Base-by-base conservation (phyloP, 1,140 invertebrate species). In the Glomeris maerens region DNA sequence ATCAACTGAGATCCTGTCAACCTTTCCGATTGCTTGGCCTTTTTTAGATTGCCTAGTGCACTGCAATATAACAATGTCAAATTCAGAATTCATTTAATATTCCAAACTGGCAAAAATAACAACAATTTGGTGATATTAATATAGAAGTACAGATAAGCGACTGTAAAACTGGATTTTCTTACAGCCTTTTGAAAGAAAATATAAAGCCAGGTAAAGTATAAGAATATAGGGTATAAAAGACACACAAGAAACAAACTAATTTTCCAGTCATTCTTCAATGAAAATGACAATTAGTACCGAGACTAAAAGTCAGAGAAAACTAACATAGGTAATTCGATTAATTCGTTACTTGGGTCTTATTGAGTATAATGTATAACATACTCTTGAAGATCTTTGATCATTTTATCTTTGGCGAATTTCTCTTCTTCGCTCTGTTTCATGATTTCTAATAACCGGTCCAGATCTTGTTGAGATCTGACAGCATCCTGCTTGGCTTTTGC, bases 341-440 rank as follows among this genome's bases (percentile, higher is more conserved):
- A n/a, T n/a, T n/a, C n/a, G n/a, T n/a, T n/a, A n/a, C n/a, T n/a
- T n/a, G n/a, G n/a, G n/a, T n/a, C n/a, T n/a, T n/a, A n/a, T n/a
- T n/a, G n/a, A n/a, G n/a, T n/a, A n/a, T n/a, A n/a, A n/a, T n/a
- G n/a, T n/a, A n/a, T 48, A 21, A 79, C 83, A 80, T 69, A 95
- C 91, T 93, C 86, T 77, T 93, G 86, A 64, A 96, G 74, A 65
- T 96, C 90, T 72, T 85, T 81, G 55, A 96, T 94, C 66, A 85
- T 80, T 67, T 88, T 90, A 63, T 96, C 92, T 69, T 95, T 93
- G 55, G 83, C 74, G 62, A 89, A 88, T 66, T 94, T 90, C 62
- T 96, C 92, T 64, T 94, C 89, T 66, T 98, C 91, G 55, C 81
- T 81, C 78, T 92, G 91, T 72, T 94, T 87, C 61, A 96, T 81